A percentile compares a stretch with the other conserved stretches of the same genome.
phyloP scores from a whole-genome alignment of 2,888 invertebrate species.

The Hypselothyrea guttata region DNA sequence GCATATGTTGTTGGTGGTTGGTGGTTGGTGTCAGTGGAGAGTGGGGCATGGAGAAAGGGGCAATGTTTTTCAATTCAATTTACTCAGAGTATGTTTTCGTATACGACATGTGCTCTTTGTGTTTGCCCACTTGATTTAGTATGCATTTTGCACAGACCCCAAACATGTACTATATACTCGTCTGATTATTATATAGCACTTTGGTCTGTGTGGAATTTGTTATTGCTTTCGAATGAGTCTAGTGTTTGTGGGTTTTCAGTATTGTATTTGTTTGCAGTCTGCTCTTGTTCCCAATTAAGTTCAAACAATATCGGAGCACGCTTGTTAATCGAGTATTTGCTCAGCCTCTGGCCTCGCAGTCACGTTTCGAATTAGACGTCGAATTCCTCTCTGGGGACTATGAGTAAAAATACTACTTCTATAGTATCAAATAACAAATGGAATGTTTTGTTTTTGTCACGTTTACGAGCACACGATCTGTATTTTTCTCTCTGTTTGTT shows the following conservation, averaged over 20 bases:
- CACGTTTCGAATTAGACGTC: conserved; percentile 15
- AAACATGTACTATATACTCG: background rate
- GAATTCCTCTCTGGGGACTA: background rate
- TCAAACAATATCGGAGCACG: conserved; percentile 57
- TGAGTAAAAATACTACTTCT: conserved; percentile 11
- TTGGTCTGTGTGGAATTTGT: conserved; percentile 4
- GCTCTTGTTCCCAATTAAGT: conserved; percentile 49
- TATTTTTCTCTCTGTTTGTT: conserved; percentile 10
- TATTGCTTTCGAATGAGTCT: conserved; percentile 2
- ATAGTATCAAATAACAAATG: conserved; percentile 61
- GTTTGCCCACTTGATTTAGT: conserved; percentile 36
- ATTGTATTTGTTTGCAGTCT: conserved; percentile 2
- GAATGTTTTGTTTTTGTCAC: conserved; percentile 67
- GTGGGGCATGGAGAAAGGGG: background rate
- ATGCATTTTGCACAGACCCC: conserved; percentile 37
- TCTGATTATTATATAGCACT: conserved; percentile 1
- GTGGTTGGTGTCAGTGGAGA: conserved; percentile 1
- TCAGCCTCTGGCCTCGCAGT: conserved; percentile 15
- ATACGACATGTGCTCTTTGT: conserved; percentile 16
- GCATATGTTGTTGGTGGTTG: conserved; percentile 46
- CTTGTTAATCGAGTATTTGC: conserved; percentile 45
- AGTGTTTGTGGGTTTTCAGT: background rate
- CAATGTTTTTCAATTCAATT: conserved; percentile 1
- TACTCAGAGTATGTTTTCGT: conserved; percentile 13
- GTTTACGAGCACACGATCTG: conserved; percentile 61